These are phyloP conservation scores for Ophioderma brevispina DNA, from an alignment of 35 echinoderm and acorn worm species.

Conservation along the genomic window DNA sequence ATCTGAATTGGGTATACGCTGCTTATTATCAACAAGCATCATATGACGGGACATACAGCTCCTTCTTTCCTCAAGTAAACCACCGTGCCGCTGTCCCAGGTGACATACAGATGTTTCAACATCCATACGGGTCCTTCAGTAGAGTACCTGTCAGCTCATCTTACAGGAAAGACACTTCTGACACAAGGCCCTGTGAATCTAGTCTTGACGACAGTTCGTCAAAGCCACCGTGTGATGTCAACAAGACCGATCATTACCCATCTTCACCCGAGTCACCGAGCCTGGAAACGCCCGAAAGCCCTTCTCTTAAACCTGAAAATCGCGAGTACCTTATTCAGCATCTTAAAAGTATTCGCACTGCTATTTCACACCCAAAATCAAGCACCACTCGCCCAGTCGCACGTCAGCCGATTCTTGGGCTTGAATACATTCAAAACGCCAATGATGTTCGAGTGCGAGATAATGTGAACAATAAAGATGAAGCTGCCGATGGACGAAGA, in stretches of 20 bases:
- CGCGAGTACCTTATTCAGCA: background rate
- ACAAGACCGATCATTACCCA: background rate
- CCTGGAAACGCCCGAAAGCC: too few species aligned
- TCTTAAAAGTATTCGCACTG: background rate
- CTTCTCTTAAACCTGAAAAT: background rate
- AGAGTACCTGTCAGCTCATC: background rate
- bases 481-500: background rate
- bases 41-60: background rate
- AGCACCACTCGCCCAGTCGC: constrained; percentile 10
- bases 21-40: background rate
- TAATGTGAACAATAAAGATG: background rate
- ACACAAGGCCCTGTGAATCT: background rate
- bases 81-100: background rate
- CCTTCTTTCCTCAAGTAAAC: background rate
- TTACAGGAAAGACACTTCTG: background rate
- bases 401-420: constrained; percentile 48
- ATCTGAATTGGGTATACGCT: background rate
- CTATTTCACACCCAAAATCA: background rate
- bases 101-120: background rate
- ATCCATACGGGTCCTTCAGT: background rate
- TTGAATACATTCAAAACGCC: constrained; percentile 74
- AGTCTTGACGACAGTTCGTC: background rate
- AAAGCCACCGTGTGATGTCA: background rate
- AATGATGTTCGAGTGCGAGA: constrained; percentile 16
- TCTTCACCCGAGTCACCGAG: too few species aligned